Conservation (phyloP, 1,140 invertebrate species). For the Arion vulgaris region DNA sequence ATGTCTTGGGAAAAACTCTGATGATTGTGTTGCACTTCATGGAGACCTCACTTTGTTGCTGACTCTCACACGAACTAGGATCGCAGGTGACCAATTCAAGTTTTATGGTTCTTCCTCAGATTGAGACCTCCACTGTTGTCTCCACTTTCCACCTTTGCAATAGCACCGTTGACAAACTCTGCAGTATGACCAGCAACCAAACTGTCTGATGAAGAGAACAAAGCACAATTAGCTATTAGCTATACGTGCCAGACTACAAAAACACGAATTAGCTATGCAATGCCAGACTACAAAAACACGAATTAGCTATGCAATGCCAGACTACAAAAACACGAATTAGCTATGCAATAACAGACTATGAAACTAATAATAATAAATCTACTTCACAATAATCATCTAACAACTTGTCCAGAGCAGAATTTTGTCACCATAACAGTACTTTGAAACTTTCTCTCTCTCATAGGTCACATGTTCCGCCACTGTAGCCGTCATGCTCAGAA, state of each 20-base stretch:
- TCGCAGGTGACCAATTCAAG: background rate
- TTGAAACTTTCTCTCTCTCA: too few species aligned
- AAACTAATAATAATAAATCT: background rate
- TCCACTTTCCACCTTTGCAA: conserved; percentile 78
- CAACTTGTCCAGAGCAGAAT: too few species aligned
- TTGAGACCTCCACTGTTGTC: conserved; percentile 63
- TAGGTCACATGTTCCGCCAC: too few species aligned
- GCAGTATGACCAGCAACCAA: conserved; percentile 87
- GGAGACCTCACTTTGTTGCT: background rate
- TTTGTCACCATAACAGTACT: too few species aligned
- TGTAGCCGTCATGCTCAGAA: too few species aligned
- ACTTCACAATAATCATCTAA: too few species aligned
- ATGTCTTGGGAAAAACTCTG: conserved; percentile 1
- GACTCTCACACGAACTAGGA: background rate
- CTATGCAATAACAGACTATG: background rate
- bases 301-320: background rate
- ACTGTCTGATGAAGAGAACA: conserved; percentile 75
- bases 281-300: too few species aligned
- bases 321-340: background rate
- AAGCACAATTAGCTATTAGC: too few species aligned
- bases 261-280: too few species aligned
- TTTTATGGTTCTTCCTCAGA: conserved; percentile 32
- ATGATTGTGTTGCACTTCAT: background rate
- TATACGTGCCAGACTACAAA: too few species aligned
- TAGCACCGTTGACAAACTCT: conserved; percentile 87